Evolutionary conservation across 37 sponge, comb jelly and placozoan genomes (phyloP).

Genomic region (Amphimedon queenslandica): DNA sequence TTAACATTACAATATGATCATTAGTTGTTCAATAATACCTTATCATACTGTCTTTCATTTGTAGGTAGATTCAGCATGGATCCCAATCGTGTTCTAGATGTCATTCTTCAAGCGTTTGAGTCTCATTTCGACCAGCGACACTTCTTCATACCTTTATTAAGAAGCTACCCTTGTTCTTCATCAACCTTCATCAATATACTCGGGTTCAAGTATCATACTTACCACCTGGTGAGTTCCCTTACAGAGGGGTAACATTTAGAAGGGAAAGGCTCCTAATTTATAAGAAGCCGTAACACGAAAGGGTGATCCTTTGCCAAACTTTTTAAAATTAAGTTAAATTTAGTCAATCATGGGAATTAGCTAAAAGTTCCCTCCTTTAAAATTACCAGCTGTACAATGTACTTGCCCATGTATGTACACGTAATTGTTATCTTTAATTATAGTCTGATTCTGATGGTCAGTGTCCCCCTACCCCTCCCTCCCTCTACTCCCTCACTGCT

Average conservation of each 20-base stretch:
- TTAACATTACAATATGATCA: too few relatives aligned
- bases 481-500: slow-evolving; percentile 78
- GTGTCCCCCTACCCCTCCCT: slow-evolving; percentile 35
- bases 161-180: slow-evolving; percentile 65
- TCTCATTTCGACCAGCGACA: slow-evolving; percentile 70
- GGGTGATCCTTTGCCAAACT: too few relatives aligned
- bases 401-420: too few relatives aligned
- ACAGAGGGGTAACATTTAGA: too few relatives aligned
- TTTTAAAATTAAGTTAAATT: too few relatives aligned
- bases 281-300: too few relatives aligned
- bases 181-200: slow-evolving; percentile 85
- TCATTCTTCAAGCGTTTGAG: slow-evolving; percentile 90
- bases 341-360: too few relatives aligned
- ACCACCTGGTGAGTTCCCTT: slow-evolving; percentile 74
- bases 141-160: slow-evolving; percentile 74
- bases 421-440: too few relatives aligned
- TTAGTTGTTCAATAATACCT: not conserved
- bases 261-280: too few relatives aligned
- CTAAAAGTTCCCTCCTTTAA: too few relatives aligned
- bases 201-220: slow-evolving; percentile 86
- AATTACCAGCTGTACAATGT: too few relatives aligned
- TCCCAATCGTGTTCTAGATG: slow-evolving; percentile 95
- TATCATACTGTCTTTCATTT: not conserved
- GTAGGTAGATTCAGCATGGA: slow-evolving; percentile 91
- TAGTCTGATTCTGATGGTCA: too few relatives aligned